Evolutionary conservation across 1,140 invertebrate genomes (phyloP).

Genomic region (Mycetomoellerius zeteki): DNA sequence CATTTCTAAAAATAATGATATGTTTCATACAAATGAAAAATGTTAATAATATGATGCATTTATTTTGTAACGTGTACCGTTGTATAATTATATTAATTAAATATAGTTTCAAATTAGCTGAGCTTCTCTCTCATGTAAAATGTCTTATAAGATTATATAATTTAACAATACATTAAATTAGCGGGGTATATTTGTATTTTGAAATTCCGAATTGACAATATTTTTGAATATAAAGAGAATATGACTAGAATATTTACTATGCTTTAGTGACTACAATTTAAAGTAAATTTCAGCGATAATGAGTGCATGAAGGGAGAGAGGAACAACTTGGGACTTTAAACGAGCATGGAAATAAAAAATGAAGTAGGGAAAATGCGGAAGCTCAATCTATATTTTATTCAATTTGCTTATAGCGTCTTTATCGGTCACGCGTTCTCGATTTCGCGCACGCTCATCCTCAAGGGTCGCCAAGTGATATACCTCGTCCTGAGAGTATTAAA

Average conservation of each 20-base stretch:
- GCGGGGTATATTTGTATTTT: neutral
- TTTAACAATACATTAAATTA: neutral
- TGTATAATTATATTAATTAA: slow-evolving; percentile 14
- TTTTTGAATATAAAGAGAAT: neutral
- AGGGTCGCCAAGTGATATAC: slow-evolving; percentile 42
- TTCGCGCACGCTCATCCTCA: slow-evolving; percentile 24
- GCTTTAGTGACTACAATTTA: neutral
- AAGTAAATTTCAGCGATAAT: neutral
- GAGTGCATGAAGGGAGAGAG: neutral
- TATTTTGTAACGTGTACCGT: neutral
- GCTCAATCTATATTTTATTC: slow-evolving; percentile 49
- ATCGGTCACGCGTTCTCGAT: slow-evolving; percentile 28
- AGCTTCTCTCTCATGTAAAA: neutral
- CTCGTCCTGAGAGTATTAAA: slow-evolving; percentile 69
- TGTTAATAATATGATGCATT: neutral
- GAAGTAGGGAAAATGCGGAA: neutral
- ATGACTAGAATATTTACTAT: neutral
- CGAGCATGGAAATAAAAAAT: neutral
- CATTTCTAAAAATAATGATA: neutral
- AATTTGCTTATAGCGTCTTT: slow-evolving; percentile 27
- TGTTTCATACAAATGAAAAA: neutral
- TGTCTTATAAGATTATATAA: neutral
- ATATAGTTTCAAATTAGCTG: neutral
- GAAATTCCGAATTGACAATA: neutral
- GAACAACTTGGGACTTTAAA: slow-evolving; percentile 7